Evolutionary conservation across 1,140 invertebrate species (phyloP).

Genomic region (Scaptomyza hsui): DNA sequence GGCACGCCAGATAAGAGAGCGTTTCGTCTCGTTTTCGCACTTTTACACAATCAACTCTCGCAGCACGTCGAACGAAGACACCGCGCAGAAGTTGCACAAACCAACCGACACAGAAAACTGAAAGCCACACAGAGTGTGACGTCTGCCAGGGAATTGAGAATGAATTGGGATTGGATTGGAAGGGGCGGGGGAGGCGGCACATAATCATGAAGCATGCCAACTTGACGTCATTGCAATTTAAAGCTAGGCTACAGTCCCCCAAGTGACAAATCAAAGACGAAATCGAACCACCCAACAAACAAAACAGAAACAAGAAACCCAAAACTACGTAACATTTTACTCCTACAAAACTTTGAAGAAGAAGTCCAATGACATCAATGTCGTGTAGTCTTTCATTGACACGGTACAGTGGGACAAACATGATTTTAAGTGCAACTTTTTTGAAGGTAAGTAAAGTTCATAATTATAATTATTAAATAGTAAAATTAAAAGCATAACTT

Average conservation of each 20-base stretch:
- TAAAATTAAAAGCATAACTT: too few species aligned
- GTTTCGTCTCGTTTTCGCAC: constrained; percentile 79
- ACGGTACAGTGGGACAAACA: constrained; percentile 40
- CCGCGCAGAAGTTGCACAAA: constrained; percentile 32
- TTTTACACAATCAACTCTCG: constrained; percentile 69
- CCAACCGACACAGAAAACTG: neutral
- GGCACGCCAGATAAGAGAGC: constrained; percentile 68
- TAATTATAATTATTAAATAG: neutral
- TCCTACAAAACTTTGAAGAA: constrained; percentile 25
- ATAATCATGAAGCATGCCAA: constrained; percentile 75
- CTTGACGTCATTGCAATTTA: constrained; percentile 79
- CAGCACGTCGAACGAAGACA: constrained; percentile 41
- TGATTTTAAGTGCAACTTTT: too few species aligned
- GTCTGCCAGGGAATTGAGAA: constrained; percentile 23
- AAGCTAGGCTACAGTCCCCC: constrained; percentile 57
- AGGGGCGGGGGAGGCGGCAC: constrained; percentile 28
- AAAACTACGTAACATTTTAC: constrained; percentile 2
- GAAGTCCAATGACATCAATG: constrained; percentile 62
- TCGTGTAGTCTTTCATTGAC: constrained; percentile 37
- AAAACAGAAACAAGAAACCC: neutral
- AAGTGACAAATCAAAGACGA: constrained; percentile 62
- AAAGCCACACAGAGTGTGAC: constrained; percentile 21
- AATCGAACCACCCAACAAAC: constrained; percentile 53
- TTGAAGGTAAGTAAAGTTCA: too few species aligned
- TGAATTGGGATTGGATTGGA: constrained; percentile 11